Conservation (phyloP, 2,888 invertebrate genomes). For the Rhogogaster chlorosoma region DNA sequence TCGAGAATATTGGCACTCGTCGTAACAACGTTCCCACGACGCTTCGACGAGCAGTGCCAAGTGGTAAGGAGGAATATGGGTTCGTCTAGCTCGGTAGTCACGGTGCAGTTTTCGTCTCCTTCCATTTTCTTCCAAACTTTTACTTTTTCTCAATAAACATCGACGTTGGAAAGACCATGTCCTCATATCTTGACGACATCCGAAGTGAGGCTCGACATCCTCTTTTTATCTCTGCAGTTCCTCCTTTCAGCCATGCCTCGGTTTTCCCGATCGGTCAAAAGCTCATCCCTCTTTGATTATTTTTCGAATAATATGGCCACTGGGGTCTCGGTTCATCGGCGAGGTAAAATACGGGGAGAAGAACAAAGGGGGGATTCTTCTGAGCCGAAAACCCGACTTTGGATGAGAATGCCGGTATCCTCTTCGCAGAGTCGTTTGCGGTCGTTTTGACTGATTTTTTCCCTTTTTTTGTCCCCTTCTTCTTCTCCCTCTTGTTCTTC, state of each 20-base stretch:
- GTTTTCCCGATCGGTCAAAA: background rate
- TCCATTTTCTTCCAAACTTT: background rate
- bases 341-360: background rate
- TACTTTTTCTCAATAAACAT: background rate
- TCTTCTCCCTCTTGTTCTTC: background rate
- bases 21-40: conserved; percentile 42
- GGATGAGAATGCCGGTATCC: background rate
- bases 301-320: background rate
- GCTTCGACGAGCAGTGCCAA: conserved; percentile 16
- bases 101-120: background rate
- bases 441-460: conserved; percentile 15
- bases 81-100: background rate
- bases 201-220: background rate
- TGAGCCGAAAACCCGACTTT: background rate
- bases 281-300: background rate
- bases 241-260: background rate
- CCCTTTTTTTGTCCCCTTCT: background rate
- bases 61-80: background rate
- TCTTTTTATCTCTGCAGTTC: background rate
- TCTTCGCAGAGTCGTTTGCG: background rate
- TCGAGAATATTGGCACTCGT: conserved; percentile 44
- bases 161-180: background rate
- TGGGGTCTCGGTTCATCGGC: background rate
- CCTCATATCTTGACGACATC: background rate
- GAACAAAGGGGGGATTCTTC: background rate